Base-by-base conservation (phyloP, 1,140 invertebrate species). In the Limonius californicus region DNA sequence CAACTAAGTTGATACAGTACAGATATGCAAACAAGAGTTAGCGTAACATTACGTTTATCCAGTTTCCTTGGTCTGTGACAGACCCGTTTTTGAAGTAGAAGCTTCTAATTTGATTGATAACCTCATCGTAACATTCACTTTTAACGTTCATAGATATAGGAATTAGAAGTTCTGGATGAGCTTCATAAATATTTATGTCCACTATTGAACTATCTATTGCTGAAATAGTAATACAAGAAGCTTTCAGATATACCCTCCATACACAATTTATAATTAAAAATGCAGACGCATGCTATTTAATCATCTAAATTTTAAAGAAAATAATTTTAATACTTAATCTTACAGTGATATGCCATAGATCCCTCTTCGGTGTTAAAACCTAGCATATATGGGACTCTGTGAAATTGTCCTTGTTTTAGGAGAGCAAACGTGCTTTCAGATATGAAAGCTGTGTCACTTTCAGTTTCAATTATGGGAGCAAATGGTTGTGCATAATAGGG, bases 281-380 rank as follows among this genome's bases (percentile, higher is more conserved):
- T 27, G 23, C n/a, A n/a, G n/a, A n/a, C n/a, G n/a, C n/a, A n/a
- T n/a, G n/a, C n/a, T n/a, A n/a, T n/a, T n/a, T n/a, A n/a, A n/a
- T n/a, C n/a, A n/a, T n/a, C n/a, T n/a, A n/a, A n/a, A n/a, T n/a
- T n/a, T n/a, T n/a, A n/a, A n/a, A n/a, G n/a, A n/a, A n/a, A n/a
- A 9, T 27, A 27, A 27, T 3, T 27, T 27, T 27, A 4, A 27
- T 27, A 27, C 3, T 27, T 50, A 14, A 3, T 19, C 45, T 50
- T 18, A 50, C 45, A 50, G n/a, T 11, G 1, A 12, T 50, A 50
- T 7, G 45, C 16, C 42, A 32, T 16, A n/a, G 54, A 32, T 4
- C 54, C 47, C 59, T 70, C 68, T 50, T 64, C 45, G 0, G 64
- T 60, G 35, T 66, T 66, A 12, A 66, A 45, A 0, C 68, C 68